phyloP scores from a whole-genome alignment of 2,113 vertebrate genomes.

The Sinocyclocheilus grahami region DNA sequence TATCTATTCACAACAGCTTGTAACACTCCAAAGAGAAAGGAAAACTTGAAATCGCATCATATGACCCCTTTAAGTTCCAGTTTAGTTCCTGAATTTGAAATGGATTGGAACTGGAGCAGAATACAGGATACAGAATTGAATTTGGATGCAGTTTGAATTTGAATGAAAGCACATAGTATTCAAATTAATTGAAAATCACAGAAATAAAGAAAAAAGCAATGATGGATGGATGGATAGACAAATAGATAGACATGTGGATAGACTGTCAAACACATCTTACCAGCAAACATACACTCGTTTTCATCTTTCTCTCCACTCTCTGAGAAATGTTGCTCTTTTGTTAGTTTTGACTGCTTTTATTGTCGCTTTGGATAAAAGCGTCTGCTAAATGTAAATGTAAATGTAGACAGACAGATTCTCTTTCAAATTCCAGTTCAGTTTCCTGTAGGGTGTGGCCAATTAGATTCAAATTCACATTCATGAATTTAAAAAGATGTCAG shows the following conservation, averaged over 20 bases:
- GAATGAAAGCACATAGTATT: background rate
- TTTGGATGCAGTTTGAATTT: background rate
- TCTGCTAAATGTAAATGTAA: no score
- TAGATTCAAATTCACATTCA: background rate
- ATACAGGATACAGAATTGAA: background rate
- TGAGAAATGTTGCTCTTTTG: no score
- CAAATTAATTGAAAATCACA: background rate
- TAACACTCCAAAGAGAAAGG: no score
- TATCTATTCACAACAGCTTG: no score
- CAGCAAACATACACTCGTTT: no score
- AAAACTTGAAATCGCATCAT: no score
- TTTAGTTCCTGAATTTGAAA: background rate
- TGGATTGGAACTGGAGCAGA: background rate
- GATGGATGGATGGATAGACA: background rate
- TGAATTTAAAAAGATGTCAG: background rate
- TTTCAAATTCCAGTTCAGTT: background rate
- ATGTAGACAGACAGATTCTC: background rate
- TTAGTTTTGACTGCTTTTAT: no score
- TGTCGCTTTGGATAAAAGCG: no score
- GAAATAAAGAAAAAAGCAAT: background rate
- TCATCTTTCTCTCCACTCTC: no score
- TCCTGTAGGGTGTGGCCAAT: background rate
- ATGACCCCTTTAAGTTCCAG: background rate
- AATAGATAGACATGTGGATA: no score
- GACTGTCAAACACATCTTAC: no score